phyloP scores from a whole-genome alignment of 2,888 invertebrate genomes.

The Parnassius glacialis region DNA sequence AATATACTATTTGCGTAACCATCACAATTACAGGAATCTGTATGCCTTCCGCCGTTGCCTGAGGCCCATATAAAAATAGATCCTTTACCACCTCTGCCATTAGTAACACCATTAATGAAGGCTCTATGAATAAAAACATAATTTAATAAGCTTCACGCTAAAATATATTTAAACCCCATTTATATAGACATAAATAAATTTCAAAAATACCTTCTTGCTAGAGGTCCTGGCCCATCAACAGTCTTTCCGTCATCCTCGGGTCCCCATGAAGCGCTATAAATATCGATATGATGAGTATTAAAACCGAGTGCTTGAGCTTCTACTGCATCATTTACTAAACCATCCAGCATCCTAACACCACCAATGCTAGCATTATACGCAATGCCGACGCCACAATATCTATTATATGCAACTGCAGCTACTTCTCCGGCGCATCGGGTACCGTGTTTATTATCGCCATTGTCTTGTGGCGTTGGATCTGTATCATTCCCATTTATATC shows the following conservation, averaged over 20 bases:
- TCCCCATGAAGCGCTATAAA: conserved; percentile 98
- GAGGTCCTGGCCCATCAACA: conserved; percentile 96
- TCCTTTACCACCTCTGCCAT: conserved; percentile 95
- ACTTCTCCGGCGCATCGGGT: conserved; percentile 99
- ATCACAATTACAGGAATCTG: conserved; percentile 99
- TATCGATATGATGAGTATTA: conserved; percentile 96
- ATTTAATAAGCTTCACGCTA: conserved; percentile 45
- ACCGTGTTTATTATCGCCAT: conserved; percentile 99
- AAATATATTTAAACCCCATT: not conserved
- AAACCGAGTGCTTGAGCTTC: conserved; percentile 95
- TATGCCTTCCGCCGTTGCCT: conserved; percentile 97
- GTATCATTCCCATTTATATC: conserved; percentile 98
- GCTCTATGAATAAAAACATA: conserved; percentile 82
- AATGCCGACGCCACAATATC: conserved; percentile 97
- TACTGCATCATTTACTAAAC: conserved; percentile 97
- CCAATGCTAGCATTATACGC: conserved; percentile 98
- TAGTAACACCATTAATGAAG: conserved; percentile 95
- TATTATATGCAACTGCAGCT: conserved; percentile 97
- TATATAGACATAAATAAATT: not conserved
- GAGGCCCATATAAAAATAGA: conserved; percentile 99
- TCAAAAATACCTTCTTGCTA: conserved; percentile 83
- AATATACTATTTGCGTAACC: conserved; percentile 99
- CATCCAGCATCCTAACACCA: conserved; percentile 98
- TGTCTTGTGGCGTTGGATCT: conserved; percentile 98
- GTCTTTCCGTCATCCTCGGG: conserved; percentile 98